phyloP scores from a whole-genome alignment of 1,140 invertebrate genomes.

The Tachypleus tridentatus region DNA sequence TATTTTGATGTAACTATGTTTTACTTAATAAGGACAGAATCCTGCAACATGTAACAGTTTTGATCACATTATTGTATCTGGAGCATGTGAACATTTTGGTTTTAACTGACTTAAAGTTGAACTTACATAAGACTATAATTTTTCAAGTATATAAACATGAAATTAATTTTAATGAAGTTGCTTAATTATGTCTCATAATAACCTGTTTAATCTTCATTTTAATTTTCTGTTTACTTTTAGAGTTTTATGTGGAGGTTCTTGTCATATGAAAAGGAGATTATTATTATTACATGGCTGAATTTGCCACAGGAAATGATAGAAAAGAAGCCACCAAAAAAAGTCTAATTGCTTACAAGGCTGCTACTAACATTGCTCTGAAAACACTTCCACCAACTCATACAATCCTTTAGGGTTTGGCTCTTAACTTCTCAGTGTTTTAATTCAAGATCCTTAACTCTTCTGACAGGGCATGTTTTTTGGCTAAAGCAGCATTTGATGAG shows the following conservation, averaged over 20 bases:
- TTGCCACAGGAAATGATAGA: conserved; percentile 85
- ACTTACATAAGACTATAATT: too few relatives aligned
- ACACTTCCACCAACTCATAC: conserved; percentile 95
- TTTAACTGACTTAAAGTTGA: too few relatives aligned
- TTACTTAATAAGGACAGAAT: too few relatives aligned
- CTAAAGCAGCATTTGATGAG: conserved; percentile 94
- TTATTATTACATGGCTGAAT: conserved; percentile 92
- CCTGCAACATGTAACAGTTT: too few relatives aligned
- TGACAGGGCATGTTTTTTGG: conserved; percentile 87
- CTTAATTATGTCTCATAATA: too few relatives aligned
- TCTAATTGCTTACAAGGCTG: conserved; percentile 91
- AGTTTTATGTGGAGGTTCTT: conserved; percentile 21
- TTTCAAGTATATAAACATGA: too few relatives aligned
- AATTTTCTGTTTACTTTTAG: conserved; percentile 8
- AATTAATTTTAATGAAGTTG: too few relatives aligned
- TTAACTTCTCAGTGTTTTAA: conserved; percentile 95
- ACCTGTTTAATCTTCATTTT: too few relatives aligned
- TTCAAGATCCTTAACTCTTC: conserved; percentile 97
- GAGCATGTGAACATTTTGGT: too few relatives aligned
- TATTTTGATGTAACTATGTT: too few relatives aligned
- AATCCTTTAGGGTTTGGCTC: conserved; percentile 65
- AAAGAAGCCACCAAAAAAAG: conserved; percentile 93
- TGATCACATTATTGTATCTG: too few relatives aligned
- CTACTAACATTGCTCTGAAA: conserved; percentile 90
- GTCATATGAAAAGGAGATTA: conserved; percentile 68